These are phyloP conservation scores for Macroramphosus scolopax DNA, from an alignment of 2,797 vertebrate genomes.

Conservation along the genomic window DNA sequence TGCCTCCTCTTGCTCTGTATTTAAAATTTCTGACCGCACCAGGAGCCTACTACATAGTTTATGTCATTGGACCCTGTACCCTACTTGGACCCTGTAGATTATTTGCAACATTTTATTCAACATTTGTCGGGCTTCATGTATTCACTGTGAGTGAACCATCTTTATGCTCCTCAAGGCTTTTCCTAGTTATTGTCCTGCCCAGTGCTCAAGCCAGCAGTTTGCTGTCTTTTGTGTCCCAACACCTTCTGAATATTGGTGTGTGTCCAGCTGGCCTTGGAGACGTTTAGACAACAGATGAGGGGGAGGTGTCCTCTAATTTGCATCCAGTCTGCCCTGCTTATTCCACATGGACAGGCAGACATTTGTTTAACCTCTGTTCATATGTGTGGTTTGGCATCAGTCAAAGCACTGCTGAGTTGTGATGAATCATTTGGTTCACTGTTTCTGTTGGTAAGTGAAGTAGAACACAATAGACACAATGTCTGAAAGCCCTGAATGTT, in stretches of 20 bases:
- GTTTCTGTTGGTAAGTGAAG: neutral
- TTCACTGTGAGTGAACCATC: no score
- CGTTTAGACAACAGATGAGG: slow-evolving; percentile 21
- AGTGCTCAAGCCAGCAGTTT: slow-evolving; percentile 14
- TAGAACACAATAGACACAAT: neutral
- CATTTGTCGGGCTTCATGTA: no score
- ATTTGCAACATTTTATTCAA: no score
- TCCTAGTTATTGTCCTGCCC: slow-evolving; percentile 6
- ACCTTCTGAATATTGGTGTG: slow-evolving; percentile 25
- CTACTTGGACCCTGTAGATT: no score
- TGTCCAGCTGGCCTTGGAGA: slow-evolving; percentile 28
- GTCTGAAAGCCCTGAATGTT: neutral
- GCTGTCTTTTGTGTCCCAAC: slow-evolving; percentile 29
- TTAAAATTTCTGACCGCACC: no score
- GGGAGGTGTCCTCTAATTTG: slow-evolving; percentile 35
- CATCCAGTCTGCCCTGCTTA: slow-evolving; percentile 19
- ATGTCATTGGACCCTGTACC: no score
- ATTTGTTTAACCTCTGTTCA: slow-evolving; percentile 14
- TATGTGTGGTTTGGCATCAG: neutral
- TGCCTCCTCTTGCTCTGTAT: no score
- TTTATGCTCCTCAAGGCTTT: no score
- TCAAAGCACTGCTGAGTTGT: neutral
- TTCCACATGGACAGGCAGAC: slow-evolving; percentile 2
- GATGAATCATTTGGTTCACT: neutral
- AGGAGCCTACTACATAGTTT: no score